phyloP scores from a whole-genome alignment of 1,140 invertebrate genomes.

The Aphis gossypii region DNA sequence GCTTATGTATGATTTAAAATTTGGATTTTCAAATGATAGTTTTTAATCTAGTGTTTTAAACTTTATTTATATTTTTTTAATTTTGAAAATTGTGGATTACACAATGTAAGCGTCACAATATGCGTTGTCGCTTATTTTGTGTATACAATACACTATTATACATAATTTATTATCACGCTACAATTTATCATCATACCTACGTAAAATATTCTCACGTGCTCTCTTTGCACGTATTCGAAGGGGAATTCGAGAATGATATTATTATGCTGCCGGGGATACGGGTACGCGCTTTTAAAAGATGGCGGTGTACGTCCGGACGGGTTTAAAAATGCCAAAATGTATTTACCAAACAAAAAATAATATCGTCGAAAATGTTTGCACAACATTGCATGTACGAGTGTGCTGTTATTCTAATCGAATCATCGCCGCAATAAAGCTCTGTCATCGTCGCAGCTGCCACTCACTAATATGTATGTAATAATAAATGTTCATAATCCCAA shows the following conservation, averaged over 20 bases:
- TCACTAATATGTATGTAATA: not conserved
- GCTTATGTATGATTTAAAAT: not conserved
- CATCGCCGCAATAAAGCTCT: not conserved
- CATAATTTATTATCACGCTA: not conserved
- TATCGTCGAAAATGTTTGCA: not conserved
- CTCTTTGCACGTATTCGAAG: not conserved
- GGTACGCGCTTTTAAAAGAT: not conserved
- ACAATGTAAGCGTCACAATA: not conserved
- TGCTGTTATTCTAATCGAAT: not conserved
- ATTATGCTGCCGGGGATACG: not conserved
- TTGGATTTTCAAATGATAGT: not conserved
- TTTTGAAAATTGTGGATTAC: not conserved
- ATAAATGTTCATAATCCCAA: not conserved
- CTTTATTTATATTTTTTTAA: not conserved
- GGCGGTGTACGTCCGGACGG: not conserved
- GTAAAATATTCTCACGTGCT: not conserved
- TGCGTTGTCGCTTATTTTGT: not conserved
- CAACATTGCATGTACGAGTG: not conserved
- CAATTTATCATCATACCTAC: not conserved
- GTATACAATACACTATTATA: not conserved
- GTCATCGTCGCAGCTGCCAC: not conserved
- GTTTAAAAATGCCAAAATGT: not conserved
- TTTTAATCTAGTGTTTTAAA: not conserved
- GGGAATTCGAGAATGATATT: not conserved
- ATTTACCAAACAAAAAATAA: slow-evolving; percentile 17